Evolutionary conservation across 2,113 vertebrate genomes (phyloP).

Genomic region (Trinectes maculatus): DNA sequence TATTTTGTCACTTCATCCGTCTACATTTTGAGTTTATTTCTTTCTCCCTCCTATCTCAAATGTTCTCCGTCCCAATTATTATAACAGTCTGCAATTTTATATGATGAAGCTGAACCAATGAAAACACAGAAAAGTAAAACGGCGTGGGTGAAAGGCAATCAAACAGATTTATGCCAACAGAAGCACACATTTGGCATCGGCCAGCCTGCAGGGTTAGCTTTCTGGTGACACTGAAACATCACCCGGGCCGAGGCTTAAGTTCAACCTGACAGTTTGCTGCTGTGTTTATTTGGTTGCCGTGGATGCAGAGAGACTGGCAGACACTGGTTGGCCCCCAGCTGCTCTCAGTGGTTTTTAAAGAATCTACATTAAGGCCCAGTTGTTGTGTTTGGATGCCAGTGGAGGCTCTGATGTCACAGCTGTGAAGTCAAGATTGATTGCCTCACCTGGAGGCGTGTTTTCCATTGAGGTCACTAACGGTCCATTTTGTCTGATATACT

Average conservation of each 20-base stretch:
- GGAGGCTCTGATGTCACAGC: slow-evolving; percentile 75
- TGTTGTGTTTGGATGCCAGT: slow-evolving; percentile 83
- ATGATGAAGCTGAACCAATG: background rate
- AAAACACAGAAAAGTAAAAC: slow-evolving; percentile 36
- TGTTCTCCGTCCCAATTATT: background rate
- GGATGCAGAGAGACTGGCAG: slow-evolving; percentile 80
- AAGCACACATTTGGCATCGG: slow-evolving; percentile 68
- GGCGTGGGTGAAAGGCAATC: slow-evolving; percentile 56
- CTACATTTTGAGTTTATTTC: background rate
- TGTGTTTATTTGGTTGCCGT: slow-evolving; percentile 86
- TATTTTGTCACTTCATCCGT: background rate
- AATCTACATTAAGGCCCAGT: slow-evolving; percentile 87
- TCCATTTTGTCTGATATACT: slow-evolving; percentile 14
- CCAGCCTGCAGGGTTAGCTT: slow-evolving; percentile 74
- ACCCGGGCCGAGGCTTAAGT: slow-evolving; percentile 77
- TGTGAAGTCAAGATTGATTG: slow-evolving; percentile 59
- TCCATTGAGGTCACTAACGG: slow-evolving; percentile 8
- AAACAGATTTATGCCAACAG: slow-evolving; percentile 70
- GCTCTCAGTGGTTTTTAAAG: slow-evolving; percentile 82
- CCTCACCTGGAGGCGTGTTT: slow-evolving; percentile 56
- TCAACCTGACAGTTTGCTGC: slow-evolving; percentile 81
- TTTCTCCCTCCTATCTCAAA: background rate
- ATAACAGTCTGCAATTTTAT: background rate
- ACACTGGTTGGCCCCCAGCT: slow-evolving; percentile 85
- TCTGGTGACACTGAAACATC: slow-evolving; percentile 80